phyloP scores from a whole-genome alignment of 2,888 invertebrate genomes.

The Dilophus febrilis region DNA sequence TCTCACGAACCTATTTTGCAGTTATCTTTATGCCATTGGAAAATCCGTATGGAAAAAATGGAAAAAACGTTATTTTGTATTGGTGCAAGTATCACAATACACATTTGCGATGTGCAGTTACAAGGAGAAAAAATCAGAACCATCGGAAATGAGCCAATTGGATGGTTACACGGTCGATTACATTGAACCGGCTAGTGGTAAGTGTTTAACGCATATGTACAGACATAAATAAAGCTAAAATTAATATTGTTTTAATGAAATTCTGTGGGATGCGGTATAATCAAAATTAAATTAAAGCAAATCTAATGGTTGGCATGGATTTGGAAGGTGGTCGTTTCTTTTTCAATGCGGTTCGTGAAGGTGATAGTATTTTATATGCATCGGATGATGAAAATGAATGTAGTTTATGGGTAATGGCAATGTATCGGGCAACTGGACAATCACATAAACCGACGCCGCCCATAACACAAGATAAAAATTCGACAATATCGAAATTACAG shows the following conservation, averaged over 20 bases:
- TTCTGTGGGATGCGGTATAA: neutral
- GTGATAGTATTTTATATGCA: constrained; percentile 90
- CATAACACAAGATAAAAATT: constrained; percentile 68
- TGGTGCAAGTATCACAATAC: constrained; percentile 98
- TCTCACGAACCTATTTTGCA: constrained; percentile 25
- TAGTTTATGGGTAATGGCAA: constrained; percentile 97
- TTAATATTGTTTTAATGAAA: too few relatives aligned
- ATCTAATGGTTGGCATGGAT: constrained; percentile 86
- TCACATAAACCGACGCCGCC: constrained; percentile 97
- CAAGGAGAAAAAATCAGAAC: constrained; percentile 97
- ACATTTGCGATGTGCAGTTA: constrained; percentile 99
- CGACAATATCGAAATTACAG: constrained; percentile 73
- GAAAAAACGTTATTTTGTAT: constrained; percentile 95
- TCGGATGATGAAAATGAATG: constrained; percentile 96
- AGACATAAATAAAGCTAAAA: too few relatives aligned
- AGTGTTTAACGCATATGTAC: too few relatives aligned
- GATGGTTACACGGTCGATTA: constrained; percentile 99
- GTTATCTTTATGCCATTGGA: constrained; percentile 80
- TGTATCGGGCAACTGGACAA: constrained; percentile 99
- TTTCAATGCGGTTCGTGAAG: constrained; percentile 97
- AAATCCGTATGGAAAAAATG: constrained; percentile 99
- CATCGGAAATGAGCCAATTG: constrained; percentile 98
- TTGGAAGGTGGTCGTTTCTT: constrained; percentile 87
- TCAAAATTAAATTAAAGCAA: constrained; percentile 41
- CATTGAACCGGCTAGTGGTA: constrained; percentile 89